Evolutionary conservation across 1,140 invertebrate genomes (phyloP).

Genomic region (Drosophila pseudoobscura): DNA sequence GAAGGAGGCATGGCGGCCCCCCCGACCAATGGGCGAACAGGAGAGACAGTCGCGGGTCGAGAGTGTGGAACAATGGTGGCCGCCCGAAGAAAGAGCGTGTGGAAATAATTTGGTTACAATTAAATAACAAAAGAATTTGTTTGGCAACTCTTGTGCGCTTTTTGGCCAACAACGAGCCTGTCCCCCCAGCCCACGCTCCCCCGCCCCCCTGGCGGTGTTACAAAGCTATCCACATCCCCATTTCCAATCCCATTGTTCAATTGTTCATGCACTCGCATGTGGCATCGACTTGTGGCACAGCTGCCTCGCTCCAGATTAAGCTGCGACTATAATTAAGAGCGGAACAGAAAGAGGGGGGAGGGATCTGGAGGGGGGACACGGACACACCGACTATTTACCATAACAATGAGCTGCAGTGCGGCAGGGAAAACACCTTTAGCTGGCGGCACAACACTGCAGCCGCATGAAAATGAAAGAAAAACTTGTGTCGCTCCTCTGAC

Average conservation of each 20-base stretch:
- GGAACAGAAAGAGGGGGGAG: slow-evolving; percentile 13
- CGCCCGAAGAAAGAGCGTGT: slow-evolving; percentile 58
- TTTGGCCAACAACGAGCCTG: slow-evolving; percentile 64
- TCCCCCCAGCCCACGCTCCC: too few species aligned
- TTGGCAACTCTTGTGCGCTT: slow-evolving; percentile 74
- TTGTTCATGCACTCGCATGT: slow-evolving; percentile 43
- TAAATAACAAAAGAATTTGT: slow-evolving; percentile 83
- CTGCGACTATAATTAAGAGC: slow-evolving; percentile 74
- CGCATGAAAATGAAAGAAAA: slow-evolving; percentile 11
- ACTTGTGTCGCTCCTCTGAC: slow-evolving; percentile 31
- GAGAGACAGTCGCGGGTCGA: slow-evolving; percentile 9
- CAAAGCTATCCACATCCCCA: slow-evolving; percentile 48
- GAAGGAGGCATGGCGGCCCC: slow-evolving; percentile 23
- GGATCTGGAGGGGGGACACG: slow-evolving; percentile 7
- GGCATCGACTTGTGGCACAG: slow-evolving; percentile 23
- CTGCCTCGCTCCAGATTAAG: slow-evolving; percentile 76
- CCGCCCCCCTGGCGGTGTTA: slow-evolving; percentile 58
- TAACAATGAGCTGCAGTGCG: slow-evolving; percentile 61
- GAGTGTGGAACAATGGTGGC: slow-evolving; percentile 42
- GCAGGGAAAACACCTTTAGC: slow-evolving; percentile 70
- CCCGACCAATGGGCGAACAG: slow-evolving; percentile 12
- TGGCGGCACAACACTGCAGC: neutral
- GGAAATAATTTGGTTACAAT: slow-evolving; percentile 83
- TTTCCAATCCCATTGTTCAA: slow-evolving; percentile 50
- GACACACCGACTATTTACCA: slow-evolving; percentile 66